Evolutionary conservation across 2,797 vertebrate genomes (phyloP).

Genomic region (Pseudocheirus occidentalis): DNA sequence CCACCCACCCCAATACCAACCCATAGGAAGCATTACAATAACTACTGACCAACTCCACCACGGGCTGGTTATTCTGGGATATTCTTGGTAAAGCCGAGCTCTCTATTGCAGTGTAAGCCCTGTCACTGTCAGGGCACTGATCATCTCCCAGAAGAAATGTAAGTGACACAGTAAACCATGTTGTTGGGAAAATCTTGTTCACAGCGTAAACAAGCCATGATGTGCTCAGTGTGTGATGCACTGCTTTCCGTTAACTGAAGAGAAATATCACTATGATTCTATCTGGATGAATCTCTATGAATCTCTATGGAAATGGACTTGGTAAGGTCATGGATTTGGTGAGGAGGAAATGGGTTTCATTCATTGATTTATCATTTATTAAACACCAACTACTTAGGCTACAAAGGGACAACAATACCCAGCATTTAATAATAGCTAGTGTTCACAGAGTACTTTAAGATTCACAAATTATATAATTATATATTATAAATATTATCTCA

Average conservation of each 20-base stretch:
- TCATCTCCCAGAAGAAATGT: background rate
- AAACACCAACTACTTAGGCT: background rate
- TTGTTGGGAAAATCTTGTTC: background rate
- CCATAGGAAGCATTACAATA: background rate
- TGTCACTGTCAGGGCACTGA: background rate
- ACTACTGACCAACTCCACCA: background rate
- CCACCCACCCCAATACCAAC: background rate
- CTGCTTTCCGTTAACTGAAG: background rate
- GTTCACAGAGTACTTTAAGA: background rate
- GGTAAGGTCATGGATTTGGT: background rate
- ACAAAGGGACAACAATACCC: background rate
- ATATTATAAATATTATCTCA: background rate
- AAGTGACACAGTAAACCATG: background rate
- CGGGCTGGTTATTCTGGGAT: background rate
- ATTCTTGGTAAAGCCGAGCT: background rate
- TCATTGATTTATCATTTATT: background rate
- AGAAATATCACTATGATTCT: background rate
- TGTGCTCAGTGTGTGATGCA: background rate
- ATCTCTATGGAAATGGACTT: background rate
- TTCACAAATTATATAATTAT: too few relatives aligned
- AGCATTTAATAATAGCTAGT: background rate
- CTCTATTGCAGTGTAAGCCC: background rate
- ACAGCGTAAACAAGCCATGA: background rate
- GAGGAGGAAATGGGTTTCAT: background rate
- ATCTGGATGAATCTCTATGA: background rate